Evolutionary conservation across 2,888 invertebrate species (phyloP), one percentile per base, ranked within the genome.

Genomic region (Cybosia mesomella): DNA sequence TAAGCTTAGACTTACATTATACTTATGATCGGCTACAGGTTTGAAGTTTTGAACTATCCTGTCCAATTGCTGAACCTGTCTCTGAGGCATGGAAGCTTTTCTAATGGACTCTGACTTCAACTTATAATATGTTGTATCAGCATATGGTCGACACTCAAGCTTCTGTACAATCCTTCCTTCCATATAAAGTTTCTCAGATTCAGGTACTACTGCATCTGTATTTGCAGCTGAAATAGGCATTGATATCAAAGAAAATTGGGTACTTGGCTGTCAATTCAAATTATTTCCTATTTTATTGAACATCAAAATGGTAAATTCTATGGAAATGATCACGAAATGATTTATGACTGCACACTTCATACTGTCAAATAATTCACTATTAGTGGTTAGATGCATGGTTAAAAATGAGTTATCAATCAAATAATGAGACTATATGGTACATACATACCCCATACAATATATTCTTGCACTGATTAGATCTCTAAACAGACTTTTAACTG

Each of bases 151-250:
- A 89, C 99, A 99, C 92, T 99, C 99, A 43, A 99, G 95, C 89
- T 98, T 98, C 89, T 99, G 99, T n/a, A 98, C 98, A 83, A 99
- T 99, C 87, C 98, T 97, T 0, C 99, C 99, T 92, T 99, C 98
- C 96, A 99, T 97, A 73, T 96, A 97, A 7, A 99, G 94, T 87
- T 98, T 98, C 83, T 98, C 98, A 49, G 96, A 95, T 91, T 98
- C 98, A 53, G 97, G 97, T 58, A 97, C 95, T 59, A 97, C 96
- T 54, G 96, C 91, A 89, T 97, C 97, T 3, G 96, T 95, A 87
- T 96, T 95, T 57, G 95, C 89, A 74, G 97, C 96, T 97, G 83
- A 43, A 91, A 72, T 66, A 64, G 28, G n/a, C 49, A 49, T n/a
- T 49, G 49, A n/a, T 5, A 18, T n/a, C 18, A 18, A 49, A n/a